Percentiles rank a stretch among this genome's conserved stretches.
Conservation (phyloP, 2,797 vertebrate species). For the Cyclura pinguis region DNA sequence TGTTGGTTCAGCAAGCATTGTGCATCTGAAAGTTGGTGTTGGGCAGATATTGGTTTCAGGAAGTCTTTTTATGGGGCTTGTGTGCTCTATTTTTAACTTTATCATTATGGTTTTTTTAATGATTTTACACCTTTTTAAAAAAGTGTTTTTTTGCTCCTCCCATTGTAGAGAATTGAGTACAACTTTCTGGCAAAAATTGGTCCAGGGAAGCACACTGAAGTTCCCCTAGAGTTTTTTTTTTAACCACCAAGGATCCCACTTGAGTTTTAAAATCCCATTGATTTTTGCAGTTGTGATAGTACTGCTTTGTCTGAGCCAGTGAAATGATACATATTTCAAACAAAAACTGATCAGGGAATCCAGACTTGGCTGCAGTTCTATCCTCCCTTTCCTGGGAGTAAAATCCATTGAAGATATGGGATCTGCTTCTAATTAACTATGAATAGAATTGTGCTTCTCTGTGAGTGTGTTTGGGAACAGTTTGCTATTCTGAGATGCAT, state of each 20-base stretch:
- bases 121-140: no score
- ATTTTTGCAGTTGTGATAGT: not conserved
- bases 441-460: no score
- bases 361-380: not conserved
- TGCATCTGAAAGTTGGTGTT: not conserved
- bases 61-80: no score
- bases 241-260: not conserved
- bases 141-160: not conserved
- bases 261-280: not conserved
- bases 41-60: not conserved
- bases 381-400: not conserved
- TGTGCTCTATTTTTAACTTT: not conserved
- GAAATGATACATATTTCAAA: no score
- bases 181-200: not conserved
- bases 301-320: not conserved
- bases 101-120: no score
- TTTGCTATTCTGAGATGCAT: not conserved
- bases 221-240: not conserved
- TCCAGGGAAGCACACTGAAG: not conserved
- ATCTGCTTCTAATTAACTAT: not conserved
- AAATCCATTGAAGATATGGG: not conserved
- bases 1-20: not conserved
- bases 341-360: not conserved
- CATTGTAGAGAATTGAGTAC: not conserved
- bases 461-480: not conserved